phyloP scores from a whole-genome alignment of 2,888 invertebrate species.

The Embidobia sp. region DNA sequence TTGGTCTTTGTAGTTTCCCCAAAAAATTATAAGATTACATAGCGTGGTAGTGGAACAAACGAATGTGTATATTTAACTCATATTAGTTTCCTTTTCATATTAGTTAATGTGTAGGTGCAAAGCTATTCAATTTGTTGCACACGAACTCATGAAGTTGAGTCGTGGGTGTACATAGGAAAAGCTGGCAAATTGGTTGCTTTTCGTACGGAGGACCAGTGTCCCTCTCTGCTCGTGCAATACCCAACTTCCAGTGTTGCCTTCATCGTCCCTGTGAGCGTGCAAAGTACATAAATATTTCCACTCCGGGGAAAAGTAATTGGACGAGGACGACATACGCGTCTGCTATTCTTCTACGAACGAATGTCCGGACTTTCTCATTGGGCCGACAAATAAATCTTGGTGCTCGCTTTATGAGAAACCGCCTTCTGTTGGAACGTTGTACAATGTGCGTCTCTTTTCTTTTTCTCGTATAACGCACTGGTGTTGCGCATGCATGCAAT shows the following conservation, averaged over 20 bases:
- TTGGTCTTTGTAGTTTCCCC: too few relatives aligned
- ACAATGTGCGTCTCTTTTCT: constrained; percentile 60
- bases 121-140: constrained; percentile 56
- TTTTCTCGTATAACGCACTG: constrained; percentile 61
- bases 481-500: constrained; percentile 55
- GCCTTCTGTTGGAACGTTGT: constrained; percentile 56
- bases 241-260: constrained; percentile 54
- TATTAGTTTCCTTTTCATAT: too few relatives aligned
- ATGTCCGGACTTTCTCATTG: constrained; percentile 69
- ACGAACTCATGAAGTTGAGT: constrained; percentile 22
- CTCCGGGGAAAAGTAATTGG: constrained; percentile 76
- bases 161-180: constrained; percentile 48
- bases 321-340: constrained; percentile 73
- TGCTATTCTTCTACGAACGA: constrained; percentile 73
- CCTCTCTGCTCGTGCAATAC: constrained; percentile 52
- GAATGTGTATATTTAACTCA: too few relatives aligned
- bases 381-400: constrained; percentile 76
- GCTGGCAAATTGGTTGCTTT: constrained; percentile 60
- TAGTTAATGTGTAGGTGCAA: too few relatives aligned
- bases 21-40: too few relatives aligned
- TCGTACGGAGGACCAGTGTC: constrained; percentile 52
- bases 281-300: constrained; percentile 72
- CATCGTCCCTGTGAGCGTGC: constrained; percentile 65
- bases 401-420: constrained; percentile 71
- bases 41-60: too few relatives aligned